These are phyloP conservation scores for Gonatopus flavifemur DNA, from an alignment of 1,140 invertebrate species.

Conservation along the genomic window DNA sequence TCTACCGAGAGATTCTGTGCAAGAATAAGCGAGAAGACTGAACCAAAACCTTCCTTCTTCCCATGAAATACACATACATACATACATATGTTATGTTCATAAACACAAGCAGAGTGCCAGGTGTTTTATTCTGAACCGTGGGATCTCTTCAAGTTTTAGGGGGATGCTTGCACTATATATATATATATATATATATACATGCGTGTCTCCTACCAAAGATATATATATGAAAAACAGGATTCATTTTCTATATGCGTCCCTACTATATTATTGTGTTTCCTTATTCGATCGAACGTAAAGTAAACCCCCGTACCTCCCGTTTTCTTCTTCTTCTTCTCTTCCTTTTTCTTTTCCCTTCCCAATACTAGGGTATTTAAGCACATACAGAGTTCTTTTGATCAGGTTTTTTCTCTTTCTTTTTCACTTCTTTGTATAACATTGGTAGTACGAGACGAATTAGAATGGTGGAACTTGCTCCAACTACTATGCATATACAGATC, in stretches of 20 bases:
- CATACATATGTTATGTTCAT: slow-evolving; percentile 26
- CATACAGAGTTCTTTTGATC: too few relatives aligned
- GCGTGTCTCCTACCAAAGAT: slow-evolving; percentile 26
- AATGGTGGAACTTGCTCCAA: slow-evolving; percentile 30
- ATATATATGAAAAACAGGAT: slow-evolving; percentile 55
- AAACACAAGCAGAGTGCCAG: slow-evolving; percentile 33
- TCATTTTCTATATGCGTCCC: slow-evolving; percentile 36
- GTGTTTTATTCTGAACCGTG: slow-evolving; percentile 55
- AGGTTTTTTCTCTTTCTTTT: slow-evolving; percentile 6
- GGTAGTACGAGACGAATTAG: slow-evolving; percentile 32
- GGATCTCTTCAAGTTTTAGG: slow-evolving; percentile 50
- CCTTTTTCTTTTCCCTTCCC: slow-evolving; percentile 1
- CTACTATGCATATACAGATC: too few relatives aligned
- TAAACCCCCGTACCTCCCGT: slow-evolving; percentile 17
- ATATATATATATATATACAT: slow-evolving; percentile 31
- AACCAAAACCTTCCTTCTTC: slow-evolving; percentile 1
- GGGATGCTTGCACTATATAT: slow-evolving; percentile 44
- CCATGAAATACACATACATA: slow-evolving; percentile 28
- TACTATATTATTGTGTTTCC: slow-evolving; percentile 49
- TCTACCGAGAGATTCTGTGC: slow-evolving; percentile 4
- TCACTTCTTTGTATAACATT: slow-evolving; percentile 19
- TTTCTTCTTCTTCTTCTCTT: slow-evolving; percentile 10
- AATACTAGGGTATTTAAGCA: too few relatives aligned
- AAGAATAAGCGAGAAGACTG: background rate
- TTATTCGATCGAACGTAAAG: slow-evolving; percentile 48